Evolutionary conservation across 2,797 vertebrate species (phyloP), one percentile per base, ranked within the genome.

Genomic region (Epinephelus awoara): DNA sequence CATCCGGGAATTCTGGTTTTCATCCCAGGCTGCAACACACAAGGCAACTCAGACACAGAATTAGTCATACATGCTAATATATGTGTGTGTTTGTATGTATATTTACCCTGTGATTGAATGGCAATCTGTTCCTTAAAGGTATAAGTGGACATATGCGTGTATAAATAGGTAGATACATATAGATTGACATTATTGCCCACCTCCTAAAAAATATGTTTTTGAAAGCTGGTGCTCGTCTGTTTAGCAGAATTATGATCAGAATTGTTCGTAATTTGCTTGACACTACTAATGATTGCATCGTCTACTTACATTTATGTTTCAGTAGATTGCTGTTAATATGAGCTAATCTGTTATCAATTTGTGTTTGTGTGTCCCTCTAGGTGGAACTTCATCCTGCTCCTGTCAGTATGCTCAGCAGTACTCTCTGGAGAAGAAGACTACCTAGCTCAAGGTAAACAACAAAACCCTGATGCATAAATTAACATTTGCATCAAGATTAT

Each of bases 371-470:
- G 38, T 78, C 65, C 63, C 46, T 88, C 18, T 57, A 99, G 98
- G 97, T 98, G 96, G 96, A 93, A 93, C 90, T 84, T 98, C 90
- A 94, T 97, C 90, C 92, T 97, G 93, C 95, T 97, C 92, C 92
- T 98, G 93, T 93, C 97, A 95, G 90, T 96, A 98, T 99, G 97
- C 92, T 87, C 95, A 92, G 94, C 94, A 91, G 94, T 95, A 84
- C 90, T 94, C 89, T 89, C 94, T 94, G 95, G 94, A 94, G 94
- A 96, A 94, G 95, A 94, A 84, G 94, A 93, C 83, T 94, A 94
- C 88, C 91, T 90, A 95, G 94, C 88, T 90, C 94, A 93, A 96
- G 94, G 96, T 96, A 93, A 92, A 73, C 58, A 68, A n/a, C 56
- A 79, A 9, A 70, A 57, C 19, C 38, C 10, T 9, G 6, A 2